Evolutionary conservation across 2,797 vertebrate species (phyloP).

Genomic region (Gobio occitaniae): DNA sequence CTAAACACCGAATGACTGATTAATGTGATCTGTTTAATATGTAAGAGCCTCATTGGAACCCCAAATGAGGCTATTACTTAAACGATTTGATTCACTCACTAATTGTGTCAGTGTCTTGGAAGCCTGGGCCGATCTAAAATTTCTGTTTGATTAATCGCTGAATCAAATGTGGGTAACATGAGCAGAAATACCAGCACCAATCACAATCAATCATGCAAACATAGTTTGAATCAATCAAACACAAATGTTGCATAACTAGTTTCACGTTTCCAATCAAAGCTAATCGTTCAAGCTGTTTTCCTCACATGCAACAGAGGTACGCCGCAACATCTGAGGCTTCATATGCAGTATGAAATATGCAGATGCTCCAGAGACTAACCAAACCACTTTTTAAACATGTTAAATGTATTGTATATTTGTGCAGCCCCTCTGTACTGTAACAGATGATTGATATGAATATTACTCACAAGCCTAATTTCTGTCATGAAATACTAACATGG

Average conservation of each 20-base stretch:
- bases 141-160: conserved; percentile 31
- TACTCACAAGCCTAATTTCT: neutral
- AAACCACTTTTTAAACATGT: neutral
- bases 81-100: conserved; percentile 27
- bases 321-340: conserved; percentile 3
- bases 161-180: conserved; percentile 33
- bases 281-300: conserved; percentile 45
- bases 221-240: conserved; percentile 46
- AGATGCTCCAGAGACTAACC: conserved; percentile 28
- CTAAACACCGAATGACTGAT: conserved; percentile 24
- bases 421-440: neutral
- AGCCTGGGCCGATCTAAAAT: conserved; percentile 13
- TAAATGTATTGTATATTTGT: neutral
- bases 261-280: conserved; percentile 53
- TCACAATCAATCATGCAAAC: conserved; percentile 49
- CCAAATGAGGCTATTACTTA: conserved; percentile 29
- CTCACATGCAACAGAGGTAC: conserved; percentile 39
- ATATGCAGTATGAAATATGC: conserved; percentile 22
- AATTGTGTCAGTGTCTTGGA: conserved; percentile 19
- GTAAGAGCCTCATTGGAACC: neutral
- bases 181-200: conserved; percentile 44
- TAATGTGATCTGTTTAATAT: conserved; percentile 27
- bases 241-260: conserved; percentile 49
- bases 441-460: neutral
- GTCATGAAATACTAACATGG: neutral